Base-by-base conservation (phyloP, 2,888 invertebrate species). In the Drosophila anomalata region DNA sequence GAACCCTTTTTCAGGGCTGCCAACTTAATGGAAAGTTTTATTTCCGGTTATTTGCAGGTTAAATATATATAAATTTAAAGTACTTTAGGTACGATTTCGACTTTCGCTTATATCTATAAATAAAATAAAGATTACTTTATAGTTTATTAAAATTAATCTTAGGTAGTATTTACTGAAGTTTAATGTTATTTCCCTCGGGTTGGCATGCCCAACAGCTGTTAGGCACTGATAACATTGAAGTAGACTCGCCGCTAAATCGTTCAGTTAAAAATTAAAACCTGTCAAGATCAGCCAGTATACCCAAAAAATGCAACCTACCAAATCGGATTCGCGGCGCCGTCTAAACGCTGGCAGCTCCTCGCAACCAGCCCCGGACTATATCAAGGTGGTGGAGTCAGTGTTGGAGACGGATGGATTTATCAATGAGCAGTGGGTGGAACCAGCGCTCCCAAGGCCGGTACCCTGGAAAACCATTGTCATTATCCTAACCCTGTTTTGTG, bases 381-480 rank as follows among this genome's bases (percentile, higher is more conserved):
- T 20, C 5, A 86, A 86, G 47, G 63, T 68, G 9, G 22, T 5
- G 7, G 73, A 62, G 20, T 67, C n/a, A 6, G 14, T 6, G 0
- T 48, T 46, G 24, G 85, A 79, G 41, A 50, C 71, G 14, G 82
- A 83, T 70, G 82, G 84, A 5, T 82, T 86, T 17, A 68, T 83
- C 0, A 63, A 86, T 20, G 82, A 82, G 24, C 82, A 87, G 36
- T 82, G 82, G 87, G 22, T 36, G 4, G n/a, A 46, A 5, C 71
- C 75, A 0, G n/a, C 31, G 6, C 8, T 14, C 1, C 26, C 17
- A 3, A 33, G 73, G 5, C 12, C 69, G 3, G 78, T 61, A 3
- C 87, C 82, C 2, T 82, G 87, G 87, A 82, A 87, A 59, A 87
- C 76, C 9, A 82, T 82, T 12, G 20, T 39, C 24, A 70, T 87